Conservation (phyloP, 2,113 vertebrate genomes). For the Propithecus coquereli region DNA sequence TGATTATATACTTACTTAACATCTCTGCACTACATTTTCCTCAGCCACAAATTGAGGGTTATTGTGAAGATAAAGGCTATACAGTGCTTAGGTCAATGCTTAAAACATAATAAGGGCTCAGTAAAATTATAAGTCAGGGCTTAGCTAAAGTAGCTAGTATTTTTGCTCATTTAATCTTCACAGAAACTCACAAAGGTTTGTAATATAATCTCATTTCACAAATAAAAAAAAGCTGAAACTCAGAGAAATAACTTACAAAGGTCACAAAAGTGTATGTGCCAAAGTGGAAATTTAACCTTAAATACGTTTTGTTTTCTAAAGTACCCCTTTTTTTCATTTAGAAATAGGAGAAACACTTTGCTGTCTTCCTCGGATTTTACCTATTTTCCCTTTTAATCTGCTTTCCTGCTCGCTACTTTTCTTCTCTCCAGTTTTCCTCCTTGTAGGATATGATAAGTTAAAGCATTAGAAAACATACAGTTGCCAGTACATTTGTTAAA, state of each 20-base stretch:
- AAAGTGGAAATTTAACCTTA: background rate
- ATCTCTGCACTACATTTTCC: background rate
- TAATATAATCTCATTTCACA: background rate
- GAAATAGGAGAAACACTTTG: background rate
- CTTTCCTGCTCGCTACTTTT: background rate
- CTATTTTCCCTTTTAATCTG: constrained; percentile 11
- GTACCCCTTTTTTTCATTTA: background rate
- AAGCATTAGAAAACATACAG: background rate
- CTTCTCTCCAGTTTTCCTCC: background rate
- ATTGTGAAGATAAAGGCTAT: constrained; percentile 7
- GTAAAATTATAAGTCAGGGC: background rate
- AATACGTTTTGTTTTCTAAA: background rate
- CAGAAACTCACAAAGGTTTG: background rate
- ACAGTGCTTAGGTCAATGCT: background rate
- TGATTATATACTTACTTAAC: background rate
- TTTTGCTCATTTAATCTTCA: constrained; percentile 21
- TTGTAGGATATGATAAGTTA: background rate
- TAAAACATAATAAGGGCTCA: background rate
- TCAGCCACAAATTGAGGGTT: constrained; percentile 28
- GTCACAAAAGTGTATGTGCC: background rate
- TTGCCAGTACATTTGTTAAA: background rate
- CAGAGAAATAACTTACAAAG: constrained; percentile 17
- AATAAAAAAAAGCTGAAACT: background rate
- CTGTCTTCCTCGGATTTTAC: background rate
- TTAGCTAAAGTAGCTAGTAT: constrained; percentile 27